A percentile compares a stretch with the other conserved stretches of the same genome.
phyloP scores from a whole-genome alignment of 2,888 invertebrate species.

The Cactoblastis cactorum region DNA sequence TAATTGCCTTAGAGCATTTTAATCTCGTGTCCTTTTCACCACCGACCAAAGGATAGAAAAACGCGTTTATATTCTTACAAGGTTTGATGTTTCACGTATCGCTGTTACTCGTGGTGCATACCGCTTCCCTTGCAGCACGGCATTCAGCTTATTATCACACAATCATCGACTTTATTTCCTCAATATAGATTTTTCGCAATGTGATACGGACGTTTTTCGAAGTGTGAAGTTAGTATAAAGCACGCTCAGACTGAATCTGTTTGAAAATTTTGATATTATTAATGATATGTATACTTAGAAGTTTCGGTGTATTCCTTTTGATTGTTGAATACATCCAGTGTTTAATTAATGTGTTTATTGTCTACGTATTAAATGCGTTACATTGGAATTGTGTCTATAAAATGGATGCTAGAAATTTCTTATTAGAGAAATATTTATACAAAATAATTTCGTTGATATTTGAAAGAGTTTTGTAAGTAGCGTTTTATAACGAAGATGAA shows the following conservation, averaged over 20 bases:
- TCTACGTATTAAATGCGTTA: conserved; percentile 24
- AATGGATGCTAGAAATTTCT: not conserved
- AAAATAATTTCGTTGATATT: conserved; percentile 22
- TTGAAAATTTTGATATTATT: conserved; percentile 35
- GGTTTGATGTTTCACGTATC: conserved; percentile 16
- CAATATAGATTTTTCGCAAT: conserved; percentile 22
- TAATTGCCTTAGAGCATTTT: not conserved
- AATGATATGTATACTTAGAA: conserved; percentile 11
- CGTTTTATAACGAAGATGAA: conserved; percentile 48
- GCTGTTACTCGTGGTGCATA: conserved; percentile 18
- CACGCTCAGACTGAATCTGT: conserved; percentile 40
- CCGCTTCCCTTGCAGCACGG: conserved; percentile 29
- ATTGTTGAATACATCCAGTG: not conserved
- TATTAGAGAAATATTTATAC: conserved; percentile 1
- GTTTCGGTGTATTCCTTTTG: conserved; percentile 9
- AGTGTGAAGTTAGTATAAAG: conserved; percentile 14
- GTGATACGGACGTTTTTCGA: conserved; percentile 19
- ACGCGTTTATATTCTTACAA: conserved; percentile 13
- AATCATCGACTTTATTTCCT: conserved; percentile 12
- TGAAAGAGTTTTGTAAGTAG: conserved; percentile 32
- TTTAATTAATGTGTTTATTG: conserved; percentile 6
- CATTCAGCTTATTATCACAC: conserved; percentile 17
- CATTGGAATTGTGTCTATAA: conserved; percentile 20
- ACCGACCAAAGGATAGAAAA: conserved; percentile 9
- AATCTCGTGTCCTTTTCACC: not conserved